phyloP scores from a whole-genome alignment of 2,888 invertebrate genomes.

The Aphrophora alni region DNA sequence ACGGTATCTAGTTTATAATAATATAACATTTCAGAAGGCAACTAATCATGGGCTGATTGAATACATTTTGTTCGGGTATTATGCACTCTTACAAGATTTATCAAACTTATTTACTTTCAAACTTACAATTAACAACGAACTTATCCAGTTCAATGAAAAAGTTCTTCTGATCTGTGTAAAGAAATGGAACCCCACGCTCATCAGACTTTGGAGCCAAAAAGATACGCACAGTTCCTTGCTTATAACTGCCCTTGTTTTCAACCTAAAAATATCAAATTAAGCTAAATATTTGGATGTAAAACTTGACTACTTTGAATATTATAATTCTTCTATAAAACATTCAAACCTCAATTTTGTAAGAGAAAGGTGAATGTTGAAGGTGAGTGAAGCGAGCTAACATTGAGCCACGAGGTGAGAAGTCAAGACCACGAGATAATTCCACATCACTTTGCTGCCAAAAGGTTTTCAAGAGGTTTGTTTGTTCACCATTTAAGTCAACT shows the following conservation, averaged over 20 bases:
- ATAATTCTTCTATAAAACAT: no score
- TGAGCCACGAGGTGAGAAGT: conserved; percentile 78
- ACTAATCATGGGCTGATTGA: no score
- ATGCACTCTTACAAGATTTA: no score
- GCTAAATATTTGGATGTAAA: no score
- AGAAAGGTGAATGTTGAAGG: conserved; percentile 75
- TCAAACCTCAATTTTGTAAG: conserved; percentile 63
- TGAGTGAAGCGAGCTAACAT: conserved; percentile 78
- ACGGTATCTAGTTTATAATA: no score
- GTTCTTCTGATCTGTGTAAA: conserved; percentile 66
- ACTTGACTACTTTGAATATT: no score
- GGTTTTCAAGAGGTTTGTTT: conserved; percentile 66
- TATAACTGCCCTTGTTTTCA: conserved; percentile 48
- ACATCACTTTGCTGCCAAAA: conserved; percentile 83
- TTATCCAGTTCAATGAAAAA: conserved; percentile 77
- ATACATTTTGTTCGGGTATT: no score
- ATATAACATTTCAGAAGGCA: no score
- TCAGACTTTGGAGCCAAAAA: conserved; percentile 73
- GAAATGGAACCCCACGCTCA: conserved; percentile 69
- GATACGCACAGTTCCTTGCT: conserved; percentile 70
- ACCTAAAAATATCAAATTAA: conserved; percentile 39
- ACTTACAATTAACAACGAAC: conserved; percentile 69
- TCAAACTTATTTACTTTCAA: no score
- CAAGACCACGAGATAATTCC: conserved; percentile 79
- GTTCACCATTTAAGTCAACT: conserved; percentile 62